Conservation (phyloP, 2,888 invertebrate genomes). For the Caenorhabditis imperialis region DNA sequence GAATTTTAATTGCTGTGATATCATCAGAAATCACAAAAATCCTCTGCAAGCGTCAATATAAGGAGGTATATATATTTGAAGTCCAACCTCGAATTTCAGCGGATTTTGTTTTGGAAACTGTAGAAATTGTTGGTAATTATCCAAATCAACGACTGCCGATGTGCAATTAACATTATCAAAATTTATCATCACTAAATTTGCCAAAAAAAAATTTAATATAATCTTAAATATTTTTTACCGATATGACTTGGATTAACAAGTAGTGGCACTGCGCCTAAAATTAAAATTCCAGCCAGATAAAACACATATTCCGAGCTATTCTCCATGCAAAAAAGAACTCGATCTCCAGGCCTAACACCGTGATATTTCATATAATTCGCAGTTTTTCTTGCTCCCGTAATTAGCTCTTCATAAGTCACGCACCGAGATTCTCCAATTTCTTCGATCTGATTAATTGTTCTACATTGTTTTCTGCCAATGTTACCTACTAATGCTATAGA, state of each 20-base stretch:
- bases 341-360: conserved; percentile 43
- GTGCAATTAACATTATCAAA: conserved; percentile 22
- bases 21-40: conserved; percentile 59
- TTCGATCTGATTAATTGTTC: too few relatives aligned
- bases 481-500: too few relatives aligned
- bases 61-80: too few relatives aligned
- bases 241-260: conserved; percentile 56
- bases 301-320: conserved; percentile 58
- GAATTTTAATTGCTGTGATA: conserved; percentile 42
- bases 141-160: conserved; percentile 54
- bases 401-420: conserved; percentile 55
- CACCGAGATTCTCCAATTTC: conserved; percentile 57
- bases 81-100: conserved; percentile 20
- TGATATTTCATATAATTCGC: conserved; percentile 61
- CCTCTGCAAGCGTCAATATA: conserved; percentile 50
- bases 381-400: conserved; percentile 35
- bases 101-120: conserved; percentile 17
- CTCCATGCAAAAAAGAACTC: conserved; percentile 57
- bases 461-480: too few relatives aligned
- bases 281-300: conserved; percentile 48
- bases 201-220: background rate
- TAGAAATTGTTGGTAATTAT: conserved; percentile 55
- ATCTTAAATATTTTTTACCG: conserved; percentile 14
- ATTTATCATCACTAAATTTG: too few relatives aligned
- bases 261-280: conserved; percentile 56